Evolutionary conservation across 2,888 invertebrate species (phyloP).

Genomic region (Glyphotaelius pellucidus): DNA sequence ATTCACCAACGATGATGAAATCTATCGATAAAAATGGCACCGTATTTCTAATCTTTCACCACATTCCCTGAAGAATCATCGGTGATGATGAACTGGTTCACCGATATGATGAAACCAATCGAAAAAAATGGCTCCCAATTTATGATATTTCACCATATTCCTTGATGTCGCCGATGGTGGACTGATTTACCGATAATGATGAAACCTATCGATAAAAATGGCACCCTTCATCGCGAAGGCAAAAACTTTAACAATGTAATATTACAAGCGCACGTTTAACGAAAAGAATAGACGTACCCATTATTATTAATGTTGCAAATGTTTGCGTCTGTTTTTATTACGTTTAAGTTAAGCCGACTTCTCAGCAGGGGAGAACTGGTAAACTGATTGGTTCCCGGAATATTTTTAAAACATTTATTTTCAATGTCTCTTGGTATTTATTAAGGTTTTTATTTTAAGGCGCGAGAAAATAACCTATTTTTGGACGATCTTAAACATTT

Average conservation of each 20-base stretch:
- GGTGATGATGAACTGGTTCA: neutral
- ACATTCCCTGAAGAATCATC: too few species aligned
- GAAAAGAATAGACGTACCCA: neutral
- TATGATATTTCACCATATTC: too few species aligned
- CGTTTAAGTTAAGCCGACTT: neutral
- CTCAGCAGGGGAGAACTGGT: neutral
- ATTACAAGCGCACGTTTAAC: neutral
- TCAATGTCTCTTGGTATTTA: too few species aligned
- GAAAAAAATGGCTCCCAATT: neutral
- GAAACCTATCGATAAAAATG: neutral
- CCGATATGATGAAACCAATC: neutral
- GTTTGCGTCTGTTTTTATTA: neutral
- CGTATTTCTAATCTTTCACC: too few species aligned
- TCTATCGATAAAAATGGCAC: too few species aligned
- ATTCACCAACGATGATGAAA: too few species aligned
- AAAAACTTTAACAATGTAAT: neutral
- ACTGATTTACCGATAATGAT: neutral
- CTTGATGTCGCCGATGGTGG: too few species aligned
- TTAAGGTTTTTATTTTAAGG: too few species aligned
- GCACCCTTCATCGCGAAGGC: neutral
- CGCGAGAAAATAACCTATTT: too few species aligned
- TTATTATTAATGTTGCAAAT: neutral
- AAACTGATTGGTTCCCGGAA: neutral
- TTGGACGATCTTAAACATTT: too few species aligned
- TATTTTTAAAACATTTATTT: too few species aligned